Evolutionary conservation across 2,113 vertebrate genomes (phyloP).

Genomic region (Spea bombifrons): DNA sequence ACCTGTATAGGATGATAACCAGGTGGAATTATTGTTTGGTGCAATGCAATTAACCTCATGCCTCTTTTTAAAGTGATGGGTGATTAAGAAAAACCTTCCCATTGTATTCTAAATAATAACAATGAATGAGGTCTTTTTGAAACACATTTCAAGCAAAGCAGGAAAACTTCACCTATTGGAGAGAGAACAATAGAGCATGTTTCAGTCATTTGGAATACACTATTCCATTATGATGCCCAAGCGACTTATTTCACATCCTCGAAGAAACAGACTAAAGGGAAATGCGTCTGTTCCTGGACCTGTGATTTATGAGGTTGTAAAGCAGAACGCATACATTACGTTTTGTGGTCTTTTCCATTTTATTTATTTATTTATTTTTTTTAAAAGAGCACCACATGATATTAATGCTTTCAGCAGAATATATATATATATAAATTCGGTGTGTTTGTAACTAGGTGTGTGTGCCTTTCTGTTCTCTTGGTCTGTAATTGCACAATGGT

Average conservation of each 20-base stretch:
- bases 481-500: too few relatives aligned
- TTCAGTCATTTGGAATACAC: conserved; percentile 54
- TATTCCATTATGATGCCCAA: conserved; percentile 49
- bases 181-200: conserved; percentile 55
- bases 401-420: too few relatives aligned
- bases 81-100: conserved; percentile 50
- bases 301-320: conserved; percentile 53
- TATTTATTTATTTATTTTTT: not conserved
- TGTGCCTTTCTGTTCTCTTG: too few relatives aligned
- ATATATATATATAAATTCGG: too few relatives aligned
- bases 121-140: conserved; percentile 53
- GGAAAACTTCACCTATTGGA: conserved; percentile 53
- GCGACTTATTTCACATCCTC: conserved; percentile 34
- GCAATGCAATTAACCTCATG: conserved; percentile 82
- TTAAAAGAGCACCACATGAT: too few relatives aligned
- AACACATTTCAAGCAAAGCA: conserved; percentile 54
- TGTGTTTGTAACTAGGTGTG: too few relatives aligned
- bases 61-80: conserved; percentile 50
- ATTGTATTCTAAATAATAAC: conserved; percentile 62
- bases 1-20: conserved; percentile 85
- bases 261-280: conserved; percentile 50
- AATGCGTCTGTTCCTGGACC: not conserved
- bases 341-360: conserved; percentile 7
- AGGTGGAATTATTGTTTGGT: conserved; percentile 73
- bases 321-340: conserved; percentile 29